A percentile compares a stretch with the other conserved stretches of the same genome.
phyloP scores from a whole-genome alignment of 2,888 invertebrate genomes.

The Dorcus parallelipipedus region DNA sequence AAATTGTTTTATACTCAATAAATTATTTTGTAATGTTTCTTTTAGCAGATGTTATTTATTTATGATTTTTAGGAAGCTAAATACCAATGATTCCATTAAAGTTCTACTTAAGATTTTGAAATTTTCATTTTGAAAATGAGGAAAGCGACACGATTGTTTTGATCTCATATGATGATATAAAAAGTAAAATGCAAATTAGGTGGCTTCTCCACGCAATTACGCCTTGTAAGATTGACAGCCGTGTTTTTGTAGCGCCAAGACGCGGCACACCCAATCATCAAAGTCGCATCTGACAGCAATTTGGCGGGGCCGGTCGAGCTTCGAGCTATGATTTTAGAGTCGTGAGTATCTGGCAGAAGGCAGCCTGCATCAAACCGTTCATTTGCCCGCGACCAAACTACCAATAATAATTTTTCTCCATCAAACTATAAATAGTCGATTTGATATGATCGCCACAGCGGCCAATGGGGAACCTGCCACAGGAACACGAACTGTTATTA shows the following conservation, averaged over 20 bases:
- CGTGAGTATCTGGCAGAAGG: constrained; percentile 38
- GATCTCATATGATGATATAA: constrained; percentile 25
- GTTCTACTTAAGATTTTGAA: too few relatives aligned
- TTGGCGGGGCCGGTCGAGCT: constrained; percentile 36
- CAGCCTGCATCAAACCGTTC: constrained; percentile 40
- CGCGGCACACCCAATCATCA: constrained; percentile 43
- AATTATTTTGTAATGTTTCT: too few relatives aligned
- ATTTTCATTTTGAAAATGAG: neutral
- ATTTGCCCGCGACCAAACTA: constrained; percentile 44
- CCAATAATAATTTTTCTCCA: constrained; percentile 51
- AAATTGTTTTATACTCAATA: too few relatives aligned
- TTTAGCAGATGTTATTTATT: too few relatives aligned
- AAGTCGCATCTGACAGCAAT: constrained; percentile 47
- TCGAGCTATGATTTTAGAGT: constrained; percentile 45
- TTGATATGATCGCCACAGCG: constrained; percentile 46
- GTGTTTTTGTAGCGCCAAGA: constrained; percentile 30
- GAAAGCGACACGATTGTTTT: neutral
- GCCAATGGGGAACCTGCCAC: constrained; percentile 44
- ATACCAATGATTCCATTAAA: too few relatives aligned
- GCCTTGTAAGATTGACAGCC: constrained; percentile 40
- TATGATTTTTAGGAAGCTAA: too few relatives aligned
- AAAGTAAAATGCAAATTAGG: constrained; percentile 38
- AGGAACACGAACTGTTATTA: constrained; percentile 49
- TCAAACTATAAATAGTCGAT: constrained; percentile 49
- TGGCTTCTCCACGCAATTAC: constrained; percentile 39